phyloP scores from a whole-genome alignment of 64 coral and sea anemone genomes.

The Montipora foliosa region DNA sequence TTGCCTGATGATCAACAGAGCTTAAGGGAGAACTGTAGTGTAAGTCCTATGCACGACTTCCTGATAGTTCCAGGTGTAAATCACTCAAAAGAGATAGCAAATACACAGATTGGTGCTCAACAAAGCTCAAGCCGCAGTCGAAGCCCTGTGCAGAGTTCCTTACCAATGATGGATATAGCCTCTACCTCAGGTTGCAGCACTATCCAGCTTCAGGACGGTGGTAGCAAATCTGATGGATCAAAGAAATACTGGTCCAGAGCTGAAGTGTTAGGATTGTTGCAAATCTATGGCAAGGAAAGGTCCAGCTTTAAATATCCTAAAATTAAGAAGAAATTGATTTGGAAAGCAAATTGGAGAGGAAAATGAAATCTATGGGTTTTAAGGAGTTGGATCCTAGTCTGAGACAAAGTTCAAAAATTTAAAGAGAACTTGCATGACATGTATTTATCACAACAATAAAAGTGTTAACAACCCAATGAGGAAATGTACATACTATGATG shows the following conservation, averaged over 20 bases:
- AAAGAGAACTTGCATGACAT: neutral
- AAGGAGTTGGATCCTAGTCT: neutral
- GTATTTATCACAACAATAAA: neutral
- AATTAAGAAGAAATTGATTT: slow-evolving; percentile 1
- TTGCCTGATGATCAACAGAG: neutral
- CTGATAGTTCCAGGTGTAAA: too few relatives aligned
- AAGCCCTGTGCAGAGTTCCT: too few relatives aligned
- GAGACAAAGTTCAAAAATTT: slow-evolving; percentile 13
- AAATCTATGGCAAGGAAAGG: neutral
- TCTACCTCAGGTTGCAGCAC: neutral
- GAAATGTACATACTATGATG: slow-evolving; percentile 3
- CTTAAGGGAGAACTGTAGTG: neutral
- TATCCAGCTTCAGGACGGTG: neutral
- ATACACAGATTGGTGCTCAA: too few relatives aligned
- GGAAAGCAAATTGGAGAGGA: neutral
- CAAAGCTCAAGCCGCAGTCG: too few relatives aligned
- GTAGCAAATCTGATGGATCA: neutral
- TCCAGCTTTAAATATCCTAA: neutral
- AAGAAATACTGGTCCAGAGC: neutral
- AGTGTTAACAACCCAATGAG: neutral
- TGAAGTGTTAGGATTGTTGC: neutral
- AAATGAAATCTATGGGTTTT: neutral
- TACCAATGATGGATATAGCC: too few relatives aligned
- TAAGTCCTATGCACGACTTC: neutral
- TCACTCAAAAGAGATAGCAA: too few relatives aligned